Conservation (phyloP, 2,888 invertebrate species). For the Oxycera nigricornis region DNA sequence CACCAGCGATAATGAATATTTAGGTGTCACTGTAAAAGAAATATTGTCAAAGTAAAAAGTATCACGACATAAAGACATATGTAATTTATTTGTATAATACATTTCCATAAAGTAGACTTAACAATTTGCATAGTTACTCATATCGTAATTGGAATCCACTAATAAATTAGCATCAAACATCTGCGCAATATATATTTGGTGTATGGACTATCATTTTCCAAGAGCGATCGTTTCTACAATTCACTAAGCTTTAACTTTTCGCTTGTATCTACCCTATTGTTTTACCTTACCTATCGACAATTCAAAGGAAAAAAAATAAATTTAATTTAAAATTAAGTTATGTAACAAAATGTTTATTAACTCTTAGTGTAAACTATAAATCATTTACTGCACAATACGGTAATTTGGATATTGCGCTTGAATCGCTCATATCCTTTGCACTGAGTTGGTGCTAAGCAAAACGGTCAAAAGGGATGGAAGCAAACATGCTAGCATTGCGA, state of each 20-base stretch:
- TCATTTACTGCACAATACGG: background rate
- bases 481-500: background rate
- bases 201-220: background rate
- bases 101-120: background rate
- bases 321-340: slow-evolving; percentile 33
- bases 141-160: background rate
- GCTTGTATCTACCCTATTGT: background rate
- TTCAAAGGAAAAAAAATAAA: background rate
- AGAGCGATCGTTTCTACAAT: background rate
- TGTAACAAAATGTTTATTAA: slow-evolving; percentile 24
- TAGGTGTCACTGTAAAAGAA: too few relatives aligned
- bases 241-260: background rate
- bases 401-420: background rate
- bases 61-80: too few relatives aligned
- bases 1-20: too few relatives aligned
- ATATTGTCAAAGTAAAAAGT: too few relatives aligned
- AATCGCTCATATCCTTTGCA: slow-evolving; percentile 27
- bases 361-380: background rate
- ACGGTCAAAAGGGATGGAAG: background rate
- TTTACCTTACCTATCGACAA: background rate
- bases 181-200: background rate
- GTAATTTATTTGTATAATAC: background rate
- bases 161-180: background rate
- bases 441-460: background rate
- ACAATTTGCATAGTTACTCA: background rate